Evolutionary conservation across 1,140 invertebrate genomes (phyloP).

Genomic region (Drosophila willistoni): DNA sequence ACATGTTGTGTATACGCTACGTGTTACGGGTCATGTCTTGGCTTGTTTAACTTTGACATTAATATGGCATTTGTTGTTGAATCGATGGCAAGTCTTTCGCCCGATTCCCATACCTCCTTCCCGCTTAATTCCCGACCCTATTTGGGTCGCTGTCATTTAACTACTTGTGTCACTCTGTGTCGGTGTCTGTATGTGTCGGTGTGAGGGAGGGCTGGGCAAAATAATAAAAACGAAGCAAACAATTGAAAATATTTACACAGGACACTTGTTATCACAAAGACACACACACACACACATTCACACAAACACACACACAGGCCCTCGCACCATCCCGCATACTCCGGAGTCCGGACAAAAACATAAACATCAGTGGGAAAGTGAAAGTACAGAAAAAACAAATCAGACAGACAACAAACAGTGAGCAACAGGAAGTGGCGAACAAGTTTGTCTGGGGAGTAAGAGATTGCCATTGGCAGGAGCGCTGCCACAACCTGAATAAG

Average conservation of each 20-base stretch:
- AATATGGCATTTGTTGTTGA: conserved; percentile 53
- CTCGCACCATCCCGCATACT: neutral
- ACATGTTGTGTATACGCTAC: conserved; percentile 59
- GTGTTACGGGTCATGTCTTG: conserved; percentile 55
- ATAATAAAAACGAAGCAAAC: conserved; percentile 78
- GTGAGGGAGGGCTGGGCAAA: conserved; percentile 44
- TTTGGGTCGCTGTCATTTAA: conserved; percentile 44
- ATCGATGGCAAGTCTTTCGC: conserved; percentile 44
- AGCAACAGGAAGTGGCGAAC: conserved; percentile 68
- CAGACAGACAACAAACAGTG: conserved; percentile 62
- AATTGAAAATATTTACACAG: conserved; percentile 81
- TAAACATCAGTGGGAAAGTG: conserved; percentile 60
- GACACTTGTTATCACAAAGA: conserved; percentile 79
- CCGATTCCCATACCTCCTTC: conserved; percentile 1
- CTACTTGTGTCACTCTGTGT: conserved; percentile 41
- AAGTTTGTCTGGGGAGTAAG: conserved; percentile 45
- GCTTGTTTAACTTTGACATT: conserved; percentile 72
- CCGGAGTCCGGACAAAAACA: conserved; percentile 43
- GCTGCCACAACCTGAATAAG: conserved; percentile 7
- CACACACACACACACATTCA: conserved; percentile 48
- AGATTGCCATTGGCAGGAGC: conserved; percentile 32
- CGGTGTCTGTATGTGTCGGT: conserved; percentile 22
- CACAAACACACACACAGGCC: conserved; percentile 22
- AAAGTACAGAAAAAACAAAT: conserved; percentile 59
- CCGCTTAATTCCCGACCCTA: conserved; percentile 5